Base-by-base conservation (phyloP, 2,797 vertebrate species). In the Phalloptychus januarius region DNA sequence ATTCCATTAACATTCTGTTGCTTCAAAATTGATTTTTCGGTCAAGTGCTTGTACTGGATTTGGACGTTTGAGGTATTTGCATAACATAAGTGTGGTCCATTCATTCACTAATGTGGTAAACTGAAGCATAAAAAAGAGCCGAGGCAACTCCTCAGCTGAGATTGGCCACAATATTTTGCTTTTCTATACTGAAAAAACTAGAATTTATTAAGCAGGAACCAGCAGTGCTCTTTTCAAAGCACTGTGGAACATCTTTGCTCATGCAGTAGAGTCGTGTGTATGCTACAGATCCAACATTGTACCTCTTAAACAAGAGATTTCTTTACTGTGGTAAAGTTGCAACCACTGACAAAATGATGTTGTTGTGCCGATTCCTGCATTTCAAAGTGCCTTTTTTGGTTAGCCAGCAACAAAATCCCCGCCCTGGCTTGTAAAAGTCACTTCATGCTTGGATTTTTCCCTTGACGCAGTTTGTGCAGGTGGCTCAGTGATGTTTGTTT, bases 51-150 rank as follows among this genome's bases (percentile, higher is more conserved):
- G 52, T 71, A 52, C 36, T 46, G 72, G 72, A 81, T 75, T 78
- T 80, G 40, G 74, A 77, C 48, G 63, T 76, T 67, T 0, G 4
- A 50, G 15, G 73, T 76, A 72, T 93, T 87, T 78, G 72, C 81
- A 82, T 82, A 73, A 80, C 81, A 73, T 46, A 28, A 48, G 54
- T 0, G 45, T 65, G 42, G 74, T 71, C 77, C 72, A 75, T 91
- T 93, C 88, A 89, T 87, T 89, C 85, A 85, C 85, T 89, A 83
- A 91, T 87, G 76, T 77, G 18, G 58, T 71, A 77, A 88, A 88
- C 15, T 82, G 71, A 58, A 71, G 71, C 69, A 80, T 71, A 80
- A 84, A 85, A 76, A 76, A 20, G 31, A 44, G 42, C 54, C 70
- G 61, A 77, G 38, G 77, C 63, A 70, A 75, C 75, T 79, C 69